These are phyloP conservation scores for Ruditapes philippinarum DNA, from an alignment of 1,140 invertebrate genomes.

Conservation along the genomic window DNA sequence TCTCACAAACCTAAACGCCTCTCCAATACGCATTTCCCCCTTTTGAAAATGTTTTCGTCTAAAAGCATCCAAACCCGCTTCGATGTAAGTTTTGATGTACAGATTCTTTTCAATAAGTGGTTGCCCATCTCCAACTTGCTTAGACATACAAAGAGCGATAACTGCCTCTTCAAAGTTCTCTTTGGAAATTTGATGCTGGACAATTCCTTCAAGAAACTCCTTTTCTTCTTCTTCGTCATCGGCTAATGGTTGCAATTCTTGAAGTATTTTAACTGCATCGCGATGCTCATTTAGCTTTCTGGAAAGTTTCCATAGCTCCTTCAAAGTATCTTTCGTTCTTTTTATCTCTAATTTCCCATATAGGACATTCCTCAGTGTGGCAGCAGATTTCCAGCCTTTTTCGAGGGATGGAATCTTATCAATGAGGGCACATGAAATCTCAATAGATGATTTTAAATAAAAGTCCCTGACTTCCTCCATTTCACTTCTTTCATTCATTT, in stretches of 20 bases:
- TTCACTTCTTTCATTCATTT: background rate
- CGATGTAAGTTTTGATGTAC: background rate
- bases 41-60: background rate
- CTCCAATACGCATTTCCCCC: background rate
- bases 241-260: background rate
- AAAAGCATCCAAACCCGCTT: background rate
- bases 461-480: background rate
- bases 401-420: background rate
- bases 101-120: no score
- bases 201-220: background rate
- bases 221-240: conserved; percentile 5
- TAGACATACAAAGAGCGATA: background rate
- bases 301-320: background rate
- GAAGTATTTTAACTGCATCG: background rate
- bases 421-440: conserved; percentile 15
- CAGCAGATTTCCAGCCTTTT: background rate
- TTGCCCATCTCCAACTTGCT: background rate
- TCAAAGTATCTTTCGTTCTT: background rate
- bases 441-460: background rate
- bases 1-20: background rate
- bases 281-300: background rate
- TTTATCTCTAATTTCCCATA: background rate
- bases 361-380: background rate
- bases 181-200: background rate
- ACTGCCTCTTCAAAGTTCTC: conserved; percentile 6